Evolutionary conservation across 2,888 invertebrate genomes (phyloP), one percentile per base, ranked within the genome.

Genomic region (Eumerus sabulonum): DNA sequence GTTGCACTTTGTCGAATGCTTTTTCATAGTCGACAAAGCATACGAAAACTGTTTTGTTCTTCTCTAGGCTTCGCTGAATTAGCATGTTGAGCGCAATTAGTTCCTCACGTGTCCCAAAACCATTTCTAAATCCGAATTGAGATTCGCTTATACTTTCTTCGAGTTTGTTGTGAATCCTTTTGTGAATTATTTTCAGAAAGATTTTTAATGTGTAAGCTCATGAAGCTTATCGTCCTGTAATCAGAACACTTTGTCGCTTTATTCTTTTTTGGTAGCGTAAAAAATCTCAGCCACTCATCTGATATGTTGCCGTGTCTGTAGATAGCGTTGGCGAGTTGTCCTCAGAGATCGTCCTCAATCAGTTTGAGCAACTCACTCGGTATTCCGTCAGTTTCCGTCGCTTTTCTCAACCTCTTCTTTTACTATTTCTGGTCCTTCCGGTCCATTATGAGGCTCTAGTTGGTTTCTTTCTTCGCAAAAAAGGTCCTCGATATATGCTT

Each of bases 101-200:
- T 1, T 5, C 14, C 16, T 45, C 45, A 9, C n/a, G 17, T 45
- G 45, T 45, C 27, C 27, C 27, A 27, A 27, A 27, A 9, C 45
- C 45, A 45, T 45, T 45, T 16, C 13, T 45, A 16, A 45, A 45
- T 14, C 45, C 45, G 16, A 45, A 45, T 14, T 45, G 2, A 27
- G 27, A 27, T 27, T 4, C 27, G 27, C 36, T 51, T 1, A 51
- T 51, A 16, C 16, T 16, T 9, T 51, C 16, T 51, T 51, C 51
- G n/a, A 51, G 36, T 14, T 35, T 35, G 11, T 50, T 50, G 14
- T 50, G 13, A 11, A 50, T 50, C 35, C 50, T 50, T 7, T 12
- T 51, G 14, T 51, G 51, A 13, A 51, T 36, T 12, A 38, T 51
- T 51, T 50, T 51, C 36, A 38, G 35, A 12, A 51, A 36, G 51